phyloP scores from a whole-genome alignment of 2,888 invertebrate species.

The Tiliacea aurago region DNA sequence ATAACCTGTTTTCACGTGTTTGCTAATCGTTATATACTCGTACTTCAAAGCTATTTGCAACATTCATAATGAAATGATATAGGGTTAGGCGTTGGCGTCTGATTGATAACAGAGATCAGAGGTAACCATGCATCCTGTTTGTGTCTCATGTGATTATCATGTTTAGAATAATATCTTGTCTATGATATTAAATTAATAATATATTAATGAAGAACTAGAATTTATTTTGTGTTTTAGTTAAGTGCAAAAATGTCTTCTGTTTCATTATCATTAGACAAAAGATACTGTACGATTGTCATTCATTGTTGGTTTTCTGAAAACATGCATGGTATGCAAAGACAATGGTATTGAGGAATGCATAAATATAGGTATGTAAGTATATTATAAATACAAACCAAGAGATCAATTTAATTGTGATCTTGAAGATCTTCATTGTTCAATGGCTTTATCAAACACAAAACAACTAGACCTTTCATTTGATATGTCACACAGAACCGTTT shows the following conservation, averaged over 20 bases:
- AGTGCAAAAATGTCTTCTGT: neutral
- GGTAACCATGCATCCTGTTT: constrained; percentile 73
- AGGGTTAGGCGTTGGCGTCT: constrained; percentile 36
- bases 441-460: neutral
- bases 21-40: constrained; percentile 8
- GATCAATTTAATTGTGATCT: neutral
- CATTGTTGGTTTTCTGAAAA: neutral
- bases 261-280: too few species aligned
- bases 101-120: constrained; percentile 69
- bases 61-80: constrained; percentile 25
- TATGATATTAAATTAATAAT: neutral
- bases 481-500: too few species aligned
- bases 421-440: neutral
- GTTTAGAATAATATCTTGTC: constrained; percentile 28
- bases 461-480: too few species aligned
- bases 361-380: too few species aligned
- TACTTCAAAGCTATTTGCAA: constrained; percentile 5
- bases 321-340: neutral
- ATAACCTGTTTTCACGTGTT: constrained; percentile 31
- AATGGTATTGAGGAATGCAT: neutral
- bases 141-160: constrained; percentile 38
- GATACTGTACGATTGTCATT: neutral
- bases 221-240: neutral
- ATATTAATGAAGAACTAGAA: neutral
- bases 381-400: neutral